Evolutionary conservation across 2,888 invertebrate species (phyloP).

Genomic region (Agriopis marginaria): DNA sequence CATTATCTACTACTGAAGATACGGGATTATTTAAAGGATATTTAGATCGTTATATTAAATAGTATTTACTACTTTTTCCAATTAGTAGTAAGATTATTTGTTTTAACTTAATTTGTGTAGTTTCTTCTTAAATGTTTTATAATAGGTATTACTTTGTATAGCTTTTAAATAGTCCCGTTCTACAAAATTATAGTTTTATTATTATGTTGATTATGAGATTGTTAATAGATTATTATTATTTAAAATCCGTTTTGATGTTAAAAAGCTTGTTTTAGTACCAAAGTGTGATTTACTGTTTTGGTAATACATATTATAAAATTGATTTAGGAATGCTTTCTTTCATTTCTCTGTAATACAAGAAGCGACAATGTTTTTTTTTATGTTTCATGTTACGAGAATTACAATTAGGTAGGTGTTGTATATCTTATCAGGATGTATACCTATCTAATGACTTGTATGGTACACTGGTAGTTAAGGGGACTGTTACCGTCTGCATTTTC

Average conservation of each 20-base stretch:
- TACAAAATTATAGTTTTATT: background rate
- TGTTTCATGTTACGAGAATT: background rate
- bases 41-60: background rate
- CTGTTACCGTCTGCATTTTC: no score
- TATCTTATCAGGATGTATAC: no score
- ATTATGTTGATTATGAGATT: constrained; percentile 1
- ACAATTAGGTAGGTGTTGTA: no score
- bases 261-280: constrained; percentile 66
- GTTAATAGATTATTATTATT: constrained; percentile 51
- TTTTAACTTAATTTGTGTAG: no score
- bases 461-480: no score
- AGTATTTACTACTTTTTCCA: no score
- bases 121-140: no score
- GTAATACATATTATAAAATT: constrained; percentile 64
- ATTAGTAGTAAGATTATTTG: no score
- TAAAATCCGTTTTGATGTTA: constrained; percentile 62
- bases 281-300: constrained; percentile 71
- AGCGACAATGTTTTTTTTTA: background rate
- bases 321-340: constrained; percentile 51
- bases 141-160: background rate
- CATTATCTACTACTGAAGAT: background rate
- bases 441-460: no score
- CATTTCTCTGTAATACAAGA: constrained; percentile 6
- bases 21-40: constrained; percentile 21
- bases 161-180: constrained; percentile 8